Conservation (phyloP, 92 coral and sea anemone species). For the Phenganax marumi region DNA sequence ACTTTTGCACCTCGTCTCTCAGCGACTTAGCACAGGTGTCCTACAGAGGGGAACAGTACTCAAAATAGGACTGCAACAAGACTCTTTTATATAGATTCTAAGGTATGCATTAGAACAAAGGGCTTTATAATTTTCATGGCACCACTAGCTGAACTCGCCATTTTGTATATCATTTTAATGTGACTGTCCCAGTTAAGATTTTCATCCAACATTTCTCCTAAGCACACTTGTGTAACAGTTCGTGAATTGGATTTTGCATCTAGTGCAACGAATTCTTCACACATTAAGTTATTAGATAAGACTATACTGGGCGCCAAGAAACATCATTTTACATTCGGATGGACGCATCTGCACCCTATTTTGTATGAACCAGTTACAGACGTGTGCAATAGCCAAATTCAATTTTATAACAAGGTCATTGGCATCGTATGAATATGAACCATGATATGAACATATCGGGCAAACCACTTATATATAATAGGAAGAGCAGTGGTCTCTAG, state of each 20-base stretch:
- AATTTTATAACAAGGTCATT: too few species aligned
- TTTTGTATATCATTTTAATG: background rate
- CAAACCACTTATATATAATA: too few species aligned
- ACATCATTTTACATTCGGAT: too few species aligned
- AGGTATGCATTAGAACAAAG: background rate
- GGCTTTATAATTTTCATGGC: background rate
- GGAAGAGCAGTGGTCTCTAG: too few species aligned
- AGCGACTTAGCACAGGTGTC: too few species aligned
- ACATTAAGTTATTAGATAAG: background rate
- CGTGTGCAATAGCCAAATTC: too few species aligned
- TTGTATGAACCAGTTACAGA: too few species aligned
- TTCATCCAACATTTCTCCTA: background rate
- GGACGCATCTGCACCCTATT: too few species aligned
- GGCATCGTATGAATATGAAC: too few species aligned
- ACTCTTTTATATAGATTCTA: background rate
- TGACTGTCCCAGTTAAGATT: background rate
- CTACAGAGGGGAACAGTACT: background rate
- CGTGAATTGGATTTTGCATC: background rate
- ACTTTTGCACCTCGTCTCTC: too few species aligned
- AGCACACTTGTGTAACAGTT: background rate
- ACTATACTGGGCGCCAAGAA: too few species aligned
- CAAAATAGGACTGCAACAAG: slow-evolving; percentile 10
- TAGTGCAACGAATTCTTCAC: background rate
- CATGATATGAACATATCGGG: too few species aligned
- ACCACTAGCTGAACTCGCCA: background rate